These are phyloP conservation scores for Cuniculus paca DNA, from an alignment of 2,797 vertebrate genomes.

Conservation along the genomic window DNA sequence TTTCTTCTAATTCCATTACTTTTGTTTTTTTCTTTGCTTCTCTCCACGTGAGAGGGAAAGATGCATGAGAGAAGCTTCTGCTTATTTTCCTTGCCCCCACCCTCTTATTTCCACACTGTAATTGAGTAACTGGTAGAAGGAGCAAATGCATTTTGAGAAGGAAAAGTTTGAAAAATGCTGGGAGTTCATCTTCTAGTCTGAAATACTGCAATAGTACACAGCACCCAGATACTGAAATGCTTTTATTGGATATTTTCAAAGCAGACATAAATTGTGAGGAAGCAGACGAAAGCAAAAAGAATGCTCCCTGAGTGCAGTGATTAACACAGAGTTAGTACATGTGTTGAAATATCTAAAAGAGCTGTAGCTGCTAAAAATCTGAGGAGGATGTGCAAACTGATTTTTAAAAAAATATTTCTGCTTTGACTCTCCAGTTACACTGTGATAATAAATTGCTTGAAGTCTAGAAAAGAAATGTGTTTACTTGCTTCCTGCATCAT, in stretches of 20 bases:
- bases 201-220: background rate
- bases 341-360: background rate
- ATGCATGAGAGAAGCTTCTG: background rate
- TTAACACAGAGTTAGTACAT: background rate
- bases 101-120: background rate
- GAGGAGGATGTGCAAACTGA: background rate
- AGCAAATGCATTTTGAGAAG: background rate
- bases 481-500: background rate
- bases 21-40: background rate
- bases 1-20: slow-evolving; percentile 33
- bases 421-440: background rate
- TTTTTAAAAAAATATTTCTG: background rate
- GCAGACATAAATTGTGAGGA: background rate
- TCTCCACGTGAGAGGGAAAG: background rate
- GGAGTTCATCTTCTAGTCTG: background rate
- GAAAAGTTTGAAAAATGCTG: background rate
- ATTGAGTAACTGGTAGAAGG: background rate
- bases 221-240: background rate
- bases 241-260: background rate
- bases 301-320: background rate
- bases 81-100: background rate
- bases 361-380: background rate
- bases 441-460: background rate
- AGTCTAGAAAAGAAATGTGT: background rate
- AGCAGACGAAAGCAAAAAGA: background rate